Evolutionary conservation across 1,140 invertebrate species (phyloP).

Genomic region (Popillia japonica): DNA sequence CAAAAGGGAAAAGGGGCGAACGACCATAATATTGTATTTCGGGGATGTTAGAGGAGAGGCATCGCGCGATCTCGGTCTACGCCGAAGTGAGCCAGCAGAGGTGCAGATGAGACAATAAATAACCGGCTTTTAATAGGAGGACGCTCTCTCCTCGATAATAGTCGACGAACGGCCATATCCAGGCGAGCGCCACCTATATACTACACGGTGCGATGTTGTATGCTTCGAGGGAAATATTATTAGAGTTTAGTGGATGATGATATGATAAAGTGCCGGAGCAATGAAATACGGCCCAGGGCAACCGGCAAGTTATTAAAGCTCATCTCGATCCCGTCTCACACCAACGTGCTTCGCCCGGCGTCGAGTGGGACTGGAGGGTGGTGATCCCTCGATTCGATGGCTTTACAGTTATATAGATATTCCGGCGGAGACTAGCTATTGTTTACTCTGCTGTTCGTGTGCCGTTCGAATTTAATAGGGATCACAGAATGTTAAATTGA

Average conservation of each 20-base stretch:
- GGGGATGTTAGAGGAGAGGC: background rate
- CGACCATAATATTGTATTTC: constrained; percentile 6
- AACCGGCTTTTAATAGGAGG: constrained; percentile 31
- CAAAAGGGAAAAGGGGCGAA: background rate
- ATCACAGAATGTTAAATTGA: constrained; percentile 27
- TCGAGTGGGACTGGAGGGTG: background rate
- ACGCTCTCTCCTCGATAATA: constrained; percentile 8
- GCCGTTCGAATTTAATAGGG: constrained; percentile 16
- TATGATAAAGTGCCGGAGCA: constrained; percentile 31
- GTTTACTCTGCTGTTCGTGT: background rate
- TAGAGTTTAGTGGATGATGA: constrained; percentile 35
- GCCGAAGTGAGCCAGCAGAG: background rate
- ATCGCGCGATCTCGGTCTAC: background rate
- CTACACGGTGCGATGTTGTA: background rate
- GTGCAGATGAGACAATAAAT: constrained; percentile 35
- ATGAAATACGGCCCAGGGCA: constrained; percentile 22
- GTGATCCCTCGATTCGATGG: background rate
- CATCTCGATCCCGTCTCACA: background rate
- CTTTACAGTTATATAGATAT: background rate
- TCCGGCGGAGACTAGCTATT: constrained; percentile 1
- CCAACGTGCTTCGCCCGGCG: background rate
- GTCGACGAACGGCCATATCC: constrained; percentile 3
- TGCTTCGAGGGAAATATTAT: background rate
- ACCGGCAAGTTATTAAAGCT: constrained; percentile 33
- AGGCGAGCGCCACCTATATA: background rate